Conservation (phyloP, 1,140 invertebrate species). For the Zaprionus davidi region DNA sequence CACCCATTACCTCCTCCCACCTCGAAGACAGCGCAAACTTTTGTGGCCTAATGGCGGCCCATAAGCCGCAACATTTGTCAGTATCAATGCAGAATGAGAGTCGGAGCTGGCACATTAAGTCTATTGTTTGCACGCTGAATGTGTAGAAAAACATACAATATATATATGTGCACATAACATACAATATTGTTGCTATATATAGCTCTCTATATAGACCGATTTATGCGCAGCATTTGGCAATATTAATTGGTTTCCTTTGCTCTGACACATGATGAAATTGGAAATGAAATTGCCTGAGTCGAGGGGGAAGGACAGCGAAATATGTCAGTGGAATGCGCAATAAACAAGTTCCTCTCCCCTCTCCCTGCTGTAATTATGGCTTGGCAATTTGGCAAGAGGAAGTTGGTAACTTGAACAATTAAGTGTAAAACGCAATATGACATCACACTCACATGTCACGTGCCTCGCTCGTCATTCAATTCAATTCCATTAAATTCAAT, state of each 20-base stretch:
- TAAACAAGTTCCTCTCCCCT: background rate
- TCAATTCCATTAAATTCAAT: constrained; percentile 59
- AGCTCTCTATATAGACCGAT: background rate
- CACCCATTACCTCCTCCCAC: no score
- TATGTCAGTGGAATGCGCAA: background rate
- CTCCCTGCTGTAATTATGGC: constrained; percentile 7
- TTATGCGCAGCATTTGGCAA: constrained; percentile 17
- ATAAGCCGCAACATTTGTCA: constrained; percentile 77
- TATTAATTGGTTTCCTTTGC: constrained; percentile 50
- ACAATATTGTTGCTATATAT: constrained; percentile 60
- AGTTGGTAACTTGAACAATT: constrained; percentile 15
- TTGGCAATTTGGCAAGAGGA: background rate
- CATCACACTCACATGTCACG: background rate
- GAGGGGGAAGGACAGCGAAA: background rate
- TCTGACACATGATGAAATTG: constrained; percentile 22
- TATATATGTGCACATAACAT: background rate
- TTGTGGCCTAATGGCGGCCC: constrained; percentile 67
- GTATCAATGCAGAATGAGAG: constrained; percentile 58
- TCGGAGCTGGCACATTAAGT: constrained; percentile 39
- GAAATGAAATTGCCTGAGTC: constrained; percentile 19
- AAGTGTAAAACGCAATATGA: constrained; percentile 23
- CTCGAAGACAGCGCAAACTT: constrained; percentile 48
- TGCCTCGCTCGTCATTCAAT: constrained; percentile 30
- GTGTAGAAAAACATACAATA: constrained; percentile 15
- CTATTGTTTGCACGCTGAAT: constrained; percentile 61